A percentile compares a stretch with the other conserved stretches of the same genome.
phyloP scores from a whole-genome alignment of 1,140 invertebrate genomes.

The Muscidifurax raptorellus region DNA sequence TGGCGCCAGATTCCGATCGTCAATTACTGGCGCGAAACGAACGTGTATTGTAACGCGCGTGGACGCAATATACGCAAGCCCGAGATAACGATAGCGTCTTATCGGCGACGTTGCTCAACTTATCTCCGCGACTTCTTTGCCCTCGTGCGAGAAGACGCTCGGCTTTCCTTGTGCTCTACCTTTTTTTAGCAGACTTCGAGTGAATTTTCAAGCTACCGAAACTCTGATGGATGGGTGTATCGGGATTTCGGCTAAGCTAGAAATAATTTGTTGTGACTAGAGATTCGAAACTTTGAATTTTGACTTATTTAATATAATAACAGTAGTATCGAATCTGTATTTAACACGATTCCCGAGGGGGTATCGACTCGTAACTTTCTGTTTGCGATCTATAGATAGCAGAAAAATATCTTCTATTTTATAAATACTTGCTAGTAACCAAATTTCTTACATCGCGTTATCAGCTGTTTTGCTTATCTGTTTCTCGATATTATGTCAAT shows the following conservation, averaged over 20 bases:
- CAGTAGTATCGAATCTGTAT: too few relatives aligned
- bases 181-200: background rate
- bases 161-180: background rate
- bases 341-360: too few relatives aligned
- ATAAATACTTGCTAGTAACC: too few relatives aligned
- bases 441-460: too few relatives aligned
- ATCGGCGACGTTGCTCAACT: conserved; percentile 61
- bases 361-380: too few relatives aligned
- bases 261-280: too few relatives aligned
- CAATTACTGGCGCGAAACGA: background rate
- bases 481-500: background rate
- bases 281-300: too few relatives aligned
- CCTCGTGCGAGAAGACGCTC: conserved; percentile 46
- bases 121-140: conserved; percentile 61
- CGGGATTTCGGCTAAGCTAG: too few relatives aligned
- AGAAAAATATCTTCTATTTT: too few relatives aligned
- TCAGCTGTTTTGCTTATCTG: background rate
- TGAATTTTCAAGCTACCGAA: background rate
- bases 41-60: background rate
- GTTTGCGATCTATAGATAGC: too few relatives aligned
- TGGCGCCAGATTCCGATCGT: background rate
- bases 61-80: background rate
- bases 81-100: conserved; percentile 60
- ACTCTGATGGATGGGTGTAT: too few relatives aligned
- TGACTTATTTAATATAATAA: too few relatives aligned